Conservation (phyloP, 2,797 vertebrate species). For the Tiaroga cobitis region DNA sequence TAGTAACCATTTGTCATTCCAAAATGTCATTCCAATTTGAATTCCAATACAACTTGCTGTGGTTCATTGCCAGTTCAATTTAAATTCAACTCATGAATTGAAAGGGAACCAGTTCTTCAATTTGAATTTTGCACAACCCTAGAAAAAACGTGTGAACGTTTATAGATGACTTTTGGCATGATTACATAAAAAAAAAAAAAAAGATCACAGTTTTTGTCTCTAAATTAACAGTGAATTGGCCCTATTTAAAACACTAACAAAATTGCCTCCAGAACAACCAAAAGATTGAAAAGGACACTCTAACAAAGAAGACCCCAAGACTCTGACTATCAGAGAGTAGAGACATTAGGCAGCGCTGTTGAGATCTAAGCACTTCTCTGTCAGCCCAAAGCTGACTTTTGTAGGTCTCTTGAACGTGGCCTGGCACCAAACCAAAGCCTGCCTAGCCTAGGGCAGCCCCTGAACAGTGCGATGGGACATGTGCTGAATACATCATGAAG, state of each 20-base stretch:
- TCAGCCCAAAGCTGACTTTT: slow-evolving; percentile 14
- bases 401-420: slow-evolving; percentile 9
- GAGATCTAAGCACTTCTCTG: slow-evolving; percentile 29
- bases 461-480: slow-evolving; percentile 14
- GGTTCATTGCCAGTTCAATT: neutral
- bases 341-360: neutral
- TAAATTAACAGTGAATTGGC: neutral
- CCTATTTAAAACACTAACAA: neutral
- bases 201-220: neutral
- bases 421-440: slow-evolving; percentile 9
- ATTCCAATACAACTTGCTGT: neutral
- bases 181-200: too few relatives aligned
- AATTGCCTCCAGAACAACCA: neutral
- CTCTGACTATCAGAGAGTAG: slow-evolving; percentile 11
- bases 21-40: neutral
- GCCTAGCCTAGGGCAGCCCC: slow-evolving; percentile 6
- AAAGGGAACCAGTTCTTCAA: neutral
- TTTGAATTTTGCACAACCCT: neutral
- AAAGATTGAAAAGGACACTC: neutral
- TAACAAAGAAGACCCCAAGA: neutral
- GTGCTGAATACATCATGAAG: slow-evolving; percentile 30
- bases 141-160: neutral
- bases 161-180: neutral
- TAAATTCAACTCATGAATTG: neutral
- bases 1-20: neutral